Percentiles rank a stretch among this genome's conserved stretches.
These are phyloP conservation scores for Aphelinus atriplicis DNA, from an alignment of 1,140 invertebrate species.

Conservation along the genomic window DNA sequence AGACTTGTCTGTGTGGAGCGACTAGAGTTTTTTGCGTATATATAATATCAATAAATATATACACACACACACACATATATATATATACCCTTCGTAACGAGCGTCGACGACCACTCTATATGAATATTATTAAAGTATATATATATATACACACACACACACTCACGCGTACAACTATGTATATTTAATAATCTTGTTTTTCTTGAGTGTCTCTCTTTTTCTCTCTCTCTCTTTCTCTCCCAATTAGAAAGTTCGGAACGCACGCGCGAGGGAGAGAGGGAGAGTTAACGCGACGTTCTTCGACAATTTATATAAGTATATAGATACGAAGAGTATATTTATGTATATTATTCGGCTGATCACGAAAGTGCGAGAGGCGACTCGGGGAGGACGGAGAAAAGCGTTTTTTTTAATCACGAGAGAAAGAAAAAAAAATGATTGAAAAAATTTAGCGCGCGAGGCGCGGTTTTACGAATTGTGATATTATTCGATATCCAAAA, in stretches of 20 bases:
- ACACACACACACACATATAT: not conserved
- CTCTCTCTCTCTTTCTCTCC: not conserved
- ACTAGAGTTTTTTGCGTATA: slow-evolving; percentile 11
- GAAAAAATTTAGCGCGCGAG: slow-evolving; percentile 4
- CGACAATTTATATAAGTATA: slow-evolving; percentile 24
- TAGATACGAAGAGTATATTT: slow-evolving; percentile 23
- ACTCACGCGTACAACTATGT: no score
- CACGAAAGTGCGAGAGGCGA: slow-evolving; percentile 37
- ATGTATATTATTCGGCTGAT: slow-evolving; percentile 35
- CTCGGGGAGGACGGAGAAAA: slow-evolving; percentile 28
- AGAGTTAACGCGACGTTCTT: slow-evolving; percentile 8
- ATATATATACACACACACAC: no score
- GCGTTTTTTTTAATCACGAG: slow-evolving; percentile 11
- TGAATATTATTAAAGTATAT: not conserved
- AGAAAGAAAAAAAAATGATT: slow-evolving; percentile 1
- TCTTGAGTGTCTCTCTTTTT: not conserved
- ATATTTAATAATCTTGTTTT: slow-evolving; percentile 13
- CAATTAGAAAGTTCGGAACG: no score
- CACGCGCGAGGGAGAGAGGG: not conserved
- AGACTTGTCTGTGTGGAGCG: slow-evolving; percentile 20
- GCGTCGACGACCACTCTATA: slow-evolving; percentile 36
- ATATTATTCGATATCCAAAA: slow-evolving; percentile 42
- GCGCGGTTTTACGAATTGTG: slow-evolving; percentile 32
- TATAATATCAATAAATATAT: no score
- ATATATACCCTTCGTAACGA: slow-evolving; percentile 29